Conservation (phyloP, 2,888 invertebrate genomes). For the Charanyca ferruginea region DNA sequence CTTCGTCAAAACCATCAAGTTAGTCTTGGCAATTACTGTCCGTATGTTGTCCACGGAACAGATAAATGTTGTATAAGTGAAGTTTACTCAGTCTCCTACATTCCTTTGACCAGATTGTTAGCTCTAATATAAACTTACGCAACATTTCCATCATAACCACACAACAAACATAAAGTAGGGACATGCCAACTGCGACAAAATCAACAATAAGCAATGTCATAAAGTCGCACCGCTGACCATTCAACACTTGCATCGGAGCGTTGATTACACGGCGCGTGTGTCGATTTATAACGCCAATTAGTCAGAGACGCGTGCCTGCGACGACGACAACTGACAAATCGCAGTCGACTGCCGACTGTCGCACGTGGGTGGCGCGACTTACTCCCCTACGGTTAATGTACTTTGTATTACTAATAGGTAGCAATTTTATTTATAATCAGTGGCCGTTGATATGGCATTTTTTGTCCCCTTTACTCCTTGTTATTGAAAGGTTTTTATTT, state of each 20-base stretch:
- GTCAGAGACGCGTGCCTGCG: conserved; percentile 81
- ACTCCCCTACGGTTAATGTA: conserved; percentile 60
- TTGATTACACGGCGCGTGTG: conserved; percentile 80
- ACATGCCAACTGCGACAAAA: conserved; percentile 44
- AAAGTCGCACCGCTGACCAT: conserved; percentile 65
- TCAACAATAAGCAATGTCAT: conserved; percentile 55
- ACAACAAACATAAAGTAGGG: conserved; percentile 28
- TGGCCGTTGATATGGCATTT: conserved; percentile 9
- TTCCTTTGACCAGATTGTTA: conserved; percentile 3
- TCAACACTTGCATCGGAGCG: conserved; percentile 75
- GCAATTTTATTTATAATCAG: conserved; percentile 50
- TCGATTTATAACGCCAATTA: conserved; percentile 89
- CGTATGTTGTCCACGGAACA: neutral
- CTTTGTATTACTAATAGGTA: conserved; percentile 55
- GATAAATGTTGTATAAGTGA: neutral
- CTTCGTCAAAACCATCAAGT: neutral
- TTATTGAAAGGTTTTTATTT: no score
- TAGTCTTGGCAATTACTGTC: neutral
- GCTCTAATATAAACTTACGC: conserved; percentile 2
- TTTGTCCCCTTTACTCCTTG: neutral
- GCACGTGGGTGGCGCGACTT: conserved; percentile 80
- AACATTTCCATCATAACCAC: conserved; percentile 14
- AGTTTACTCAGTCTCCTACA: conserved; percentile 1
- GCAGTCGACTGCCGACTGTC: conserved; percentile 79
- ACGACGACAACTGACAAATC: conserved; percentile 87